Base-by-base conservation (phyloP, 2,888 invertebrate species). In the Lordiphosa fenestrarum region DNA sequence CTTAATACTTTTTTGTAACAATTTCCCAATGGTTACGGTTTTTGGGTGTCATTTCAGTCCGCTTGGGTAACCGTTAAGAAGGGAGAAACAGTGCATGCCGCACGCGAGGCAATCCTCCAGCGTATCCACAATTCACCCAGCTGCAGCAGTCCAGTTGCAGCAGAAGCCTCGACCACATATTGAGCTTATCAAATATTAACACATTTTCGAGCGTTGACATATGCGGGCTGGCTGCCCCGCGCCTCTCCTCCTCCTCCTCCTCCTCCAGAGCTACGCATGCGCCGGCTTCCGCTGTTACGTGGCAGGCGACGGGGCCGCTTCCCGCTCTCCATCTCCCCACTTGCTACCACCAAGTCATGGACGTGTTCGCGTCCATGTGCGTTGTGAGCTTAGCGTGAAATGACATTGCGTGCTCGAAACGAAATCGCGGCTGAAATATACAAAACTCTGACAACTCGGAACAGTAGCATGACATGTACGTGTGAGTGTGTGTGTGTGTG, bases 121-220 rank as follows among this genome's bases (percentile, higher is more conserved):
- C 23, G 41, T 42, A 55, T 41, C 36, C 46, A 42, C 7, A 49
- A 25, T 39, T 42, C 25, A 25, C 15, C 49, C 38, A 36, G 33
- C 44, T 23, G 36, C 46, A 41, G 41, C 53, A 37, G 46, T 44
- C 39, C 51, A 39, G 41, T 37, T 38, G 51, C 47, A 15, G 51
- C 46, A 37, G 37, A 49, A 37, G 15, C 13, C 63, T 60, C 73
- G 77, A 74, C 77, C 80, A 73, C 80, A 80, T 83, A 80, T 77
- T 66, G 80, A 69, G 77, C 73, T 76, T 81, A 85, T 84, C 70
- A 84, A 84, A 85, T 85, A 84, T 84, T 84, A 85, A 85, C 74
- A 85, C 73, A 77, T 84, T 81, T 71, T 54, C 71, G 54, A 72
- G 78, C 77, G 75, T 75, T 70, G 82, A 82, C 77, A 74, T 62